Percentiles rank a stretch among this genome's conserved stretches.
Conservation (phyloP, 2,113 vertebrate genomes). For the Gallinago undulata region DNA sequence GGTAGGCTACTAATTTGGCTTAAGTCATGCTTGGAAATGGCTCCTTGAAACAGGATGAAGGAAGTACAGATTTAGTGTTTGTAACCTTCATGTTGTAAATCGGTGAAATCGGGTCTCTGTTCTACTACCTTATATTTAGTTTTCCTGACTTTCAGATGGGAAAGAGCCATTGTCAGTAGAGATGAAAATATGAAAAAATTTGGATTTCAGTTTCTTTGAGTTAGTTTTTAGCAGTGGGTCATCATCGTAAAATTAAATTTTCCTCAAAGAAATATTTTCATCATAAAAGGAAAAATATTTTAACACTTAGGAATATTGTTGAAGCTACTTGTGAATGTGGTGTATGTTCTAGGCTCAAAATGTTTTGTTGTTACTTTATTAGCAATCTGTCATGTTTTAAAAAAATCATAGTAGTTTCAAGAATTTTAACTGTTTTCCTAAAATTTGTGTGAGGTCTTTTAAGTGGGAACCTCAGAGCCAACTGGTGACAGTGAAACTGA, state of each 20-base stretch:
- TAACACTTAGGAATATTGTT: not conserved
- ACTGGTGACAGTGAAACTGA: not conserved
- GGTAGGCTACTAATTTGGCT: not conserved
- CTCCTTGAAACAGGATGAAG: not conserved
- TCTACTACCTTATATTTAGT: not conserved
- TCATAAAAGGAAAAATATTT: not conserved
- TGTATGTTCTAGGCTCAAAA: not conserved
- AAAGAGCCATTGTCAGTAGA: not conserved
- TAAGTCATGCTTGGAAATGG: not conserved
- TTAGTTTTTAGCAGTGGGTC: not conserved
- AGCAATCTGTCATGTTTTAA: not conserved
- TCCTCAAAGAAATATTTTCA: not conserved
- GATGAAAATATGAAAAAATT: not conserved
- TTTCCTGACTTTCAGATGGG: not conserved
- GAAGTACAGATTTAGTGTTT: not conserved
- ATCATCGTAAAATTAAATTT: not conserved
- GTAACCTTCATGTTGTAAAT: not conserved
- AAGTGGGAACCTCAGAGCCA: not conserved
- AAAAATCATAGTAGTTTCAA: not conserved
- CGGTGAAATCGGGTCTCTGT: not conserved
- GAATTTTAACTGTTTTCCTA: not conserved
- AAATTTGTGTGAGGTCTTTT: not conserved
- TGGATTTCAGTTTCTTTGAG: not conserved
- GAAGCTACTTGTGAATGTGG: not conserved
- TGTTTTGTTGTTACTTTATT: not conserved